Conservation (phyloP, 2,797 vertebrate species). For the Arctocebus calabarensis region DNA sequence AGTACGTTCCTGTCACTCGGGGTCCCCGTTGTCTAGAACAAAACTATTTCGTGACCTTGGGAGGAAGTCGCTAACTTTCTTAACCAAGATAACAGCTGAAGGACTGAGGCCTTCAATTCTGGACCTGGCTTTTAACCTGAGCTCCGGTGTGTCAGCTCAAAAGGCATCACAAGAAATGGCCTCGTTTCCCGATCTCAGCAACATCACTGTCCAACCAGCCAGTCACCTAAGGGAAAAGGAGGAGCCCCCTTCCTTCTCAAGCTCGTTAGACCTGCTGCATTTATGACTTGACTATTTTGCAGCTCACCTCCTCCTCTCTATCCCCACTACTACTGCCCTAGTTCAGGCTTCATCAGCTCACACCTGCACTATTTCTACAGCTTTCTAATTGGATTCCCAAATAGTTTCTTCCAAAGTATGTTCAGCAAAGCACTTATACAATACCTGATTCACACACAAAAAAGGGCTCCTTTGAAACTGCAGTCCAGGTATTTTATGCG, state of each 20-base stretch:
- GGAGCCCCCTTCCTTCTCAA: neutral
- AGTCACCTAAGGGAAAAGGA: neutral
- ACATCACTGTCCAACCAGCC: neutral
- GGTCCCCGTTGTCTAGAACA: neutral
- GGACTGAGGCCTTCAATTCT: neutral
- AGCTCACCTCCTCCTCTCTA: constrained; percentile 28
- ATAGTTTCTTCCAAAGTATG: constrained; percentile 9
- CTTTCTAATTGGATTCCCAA: constrained; percentile 39
- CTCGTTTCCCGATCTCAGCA: neutral
- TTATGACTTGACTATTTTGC: constrained; percentile 6
- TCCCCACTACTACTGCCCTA: constrained; percentile 22
- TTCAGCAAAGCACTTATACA: constrained; percentile 9
- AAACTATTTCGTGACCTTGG: constrained; percentile 19
- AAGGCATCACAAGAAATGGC: constrained; percentile 30
- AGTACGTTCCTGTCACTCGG: neutral
- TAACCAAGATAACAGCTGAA: constrained; percentile 18
- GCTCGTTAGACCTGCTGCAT: constrained; percentile 23
- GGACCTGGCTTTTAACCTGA: neutral
- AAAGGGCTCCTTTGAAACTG: neutral
- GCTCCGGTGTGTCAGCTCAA: neutral
- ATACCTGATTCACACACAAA: neutral
- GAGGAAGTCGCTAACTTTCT: constrained; percentile 30
- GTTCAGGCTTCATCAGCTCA: neutral
- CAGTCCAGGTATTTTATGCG: neutral
- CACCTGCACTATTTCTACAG: constrained; percentile 11